Percentiles rank a stretch among this genome's conserved stretches.
phyloP scores from a whole-genome alignment of 1,140 invertebrate species.

The Orchestia grillus region DNA sequence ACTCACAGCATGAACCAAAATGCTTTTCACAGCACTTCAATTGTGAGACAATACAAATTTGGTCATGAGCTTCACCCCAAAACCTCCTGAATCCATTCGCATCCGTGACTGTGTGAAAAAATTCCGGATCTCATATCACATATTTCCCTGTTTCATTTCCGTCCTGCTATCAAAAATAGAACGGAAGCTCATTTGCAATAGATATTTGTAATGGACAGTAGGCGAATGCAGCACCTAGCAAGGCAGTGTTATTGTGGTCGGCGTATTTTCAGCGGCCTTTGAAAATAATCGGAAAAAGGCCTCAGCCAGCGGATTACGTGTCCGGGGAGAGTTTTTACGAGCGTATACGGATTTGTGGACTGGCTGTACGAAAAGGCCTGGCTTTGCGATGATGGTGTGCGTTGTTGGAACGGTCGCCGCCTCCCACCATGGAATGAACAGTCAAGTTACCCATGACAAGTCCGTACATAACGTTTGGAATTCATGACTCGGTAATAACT shows the following conservation, averaged over 20 bases:
- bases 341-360: background rate
- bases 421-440: background rate
- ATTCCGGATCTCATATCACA: background rate
- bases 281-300: background rate
- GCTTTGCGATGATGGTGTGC: background rate
- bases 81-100: background rate
- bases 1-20: background rate
- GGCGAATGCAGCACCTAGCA: background rate
- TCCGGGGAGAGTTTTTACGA: background rate
- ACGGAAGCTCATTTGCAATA: conserved; percentile 50
- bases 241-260: background rate
- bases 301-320: background rate
- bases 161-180: background rate
- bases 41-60: background rate
- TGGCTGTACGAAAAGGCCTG: background rate
- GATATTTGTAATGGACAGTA: conserved; percentile 27
- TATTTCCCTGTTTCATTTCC: background rate
- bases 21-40: background rate
- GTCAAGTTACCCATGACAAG: background rate
- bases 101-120: background rate
- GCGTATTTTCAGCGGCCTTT: background rate
- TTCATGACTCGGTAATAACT: background rate
- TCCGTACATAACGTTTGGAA: background rate
- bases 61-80: background rate
- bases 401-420: background rate